These are phyloP conservation scores for Criorhina ranunculi DNA, from an alignment of 2,888 invertebrate species.

Conservation along the genomic window DNA sequence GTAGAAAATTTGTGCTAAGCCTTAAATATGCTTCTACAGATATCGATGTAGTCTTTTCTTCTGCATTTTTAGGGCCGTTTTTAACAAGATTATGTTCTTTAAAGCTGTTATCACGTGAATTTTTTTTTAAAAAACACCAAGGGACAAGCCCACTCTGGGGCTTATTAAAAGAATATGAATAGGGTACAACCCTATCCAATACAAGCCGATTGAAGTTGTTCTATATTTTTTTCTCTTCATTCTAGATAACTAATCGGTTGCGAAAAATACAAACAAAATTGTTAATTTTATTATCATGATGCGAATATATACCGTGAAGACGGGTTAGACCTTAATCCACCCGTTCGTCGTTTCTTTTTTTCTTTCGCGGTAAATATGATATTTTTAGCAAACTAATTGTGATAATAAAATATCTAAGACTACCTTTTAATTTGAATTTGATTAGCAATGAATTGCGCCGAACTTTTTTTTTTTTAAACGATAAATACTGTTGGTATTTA, in stretches of 20 bases:
- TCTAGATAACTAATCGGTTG: slow-evolving; percentile 27
- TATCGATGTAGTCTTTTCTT: no score
- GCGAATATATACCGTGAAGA: slow-evolving; percentile 5
- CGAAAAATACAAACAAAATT: slow-evolving; percentile 35
- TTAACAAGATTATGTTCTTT: no score
- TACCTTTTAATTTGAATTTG: slow-evolving; percentile 47
- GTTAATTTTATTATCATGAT: slow-evolving; percentile 48
- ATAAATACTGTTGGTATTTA: neutral
- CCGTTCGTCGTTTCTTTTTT: neutral
- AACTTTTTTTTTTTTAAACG: slow-evolving; percentile 46
- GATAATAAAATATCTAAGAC: slow-evolving; percentile 66
- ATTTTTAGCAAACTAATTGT: slow-evolving; percentile 63
- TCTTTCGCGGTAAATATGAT: neutral
- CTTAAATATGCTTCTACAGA: no score
- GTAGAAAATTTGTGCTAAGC: no score
- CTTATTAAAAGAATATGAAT: no score
- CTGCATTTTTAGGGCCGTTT: no score
- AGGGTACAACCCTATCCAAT: no score
- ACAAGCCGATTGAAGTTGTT: no score
- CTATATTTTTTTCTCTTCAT: neutral
- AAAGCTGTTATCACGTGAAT: no score
- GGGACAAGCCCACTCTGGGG: no score
- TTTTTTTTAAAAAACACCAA: no score
- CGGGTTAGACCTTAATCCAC: neutral
- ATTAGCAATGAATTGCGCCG: slow-evolving; percentile 64